phyloP scores from a whole-genome alignment of 1,140 invertebrate genomes.

The Druon quercuslanigerum region DNA sequence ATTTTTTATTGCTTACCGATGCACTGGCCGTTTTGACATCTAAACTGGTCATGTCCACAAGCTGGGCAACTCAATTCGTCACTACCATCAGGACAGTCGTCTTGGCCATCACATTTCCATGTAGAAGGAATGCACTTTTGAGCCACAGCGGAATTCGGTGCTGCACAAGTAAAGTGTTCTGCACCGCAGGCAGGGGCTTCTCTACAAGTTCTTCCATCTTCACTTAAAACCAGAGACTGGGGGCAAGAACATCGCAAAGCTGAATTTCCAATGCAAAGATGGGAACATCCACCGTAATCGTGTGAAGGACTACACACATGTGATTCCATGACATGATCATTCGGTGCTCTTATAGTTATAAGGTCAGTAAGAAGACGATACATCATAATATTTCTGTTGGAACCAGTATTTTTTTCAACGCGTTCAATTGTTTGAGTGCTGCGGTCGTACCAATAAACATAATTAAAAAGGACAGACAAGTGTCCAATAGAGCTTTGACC shows the following conservation, averaged over 20 bases:
- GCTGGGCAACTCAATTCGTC: slow-evolving; percentile 86
- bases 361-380: slow-evolving; percentile 80
- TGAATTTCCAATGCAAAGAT: slow-evolving; percentile 81
- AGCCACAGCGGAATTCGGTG: slow-evolving; percentile 66
- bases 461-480: slow-evolving; percentile 81
- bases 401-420: slow-evolving; percentile 79
- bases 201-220: slow-evolving; percentile 83
- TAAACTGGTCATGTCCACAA: slow-evolving; percentile 82
- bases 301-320: slow-evolving; percentile 71
- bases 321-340: slow-evolving; percentile 65
- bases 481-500: slow-evolving; percentile 74
- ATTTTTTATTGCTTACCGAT: slow-evolving; percentile 77
- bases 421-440: slow-evolving; percentile 80
- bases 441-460: slow-evolving; percentile 89
- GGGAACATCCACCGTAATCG: slow-evolving; percentile 79
- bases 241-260: slow-evolving; percentile 85
- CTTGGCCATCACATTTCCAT: slow-evolving; percentile 90
- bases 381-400: slow-evolving; percentile 72
- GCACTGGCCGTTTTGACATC: slow-evolving; percentile 85
- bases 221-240: slow-evolving; percentile 82
- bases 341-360: slow-evolving; percentile 72
- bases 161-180: slow-evolving; percentile 86
- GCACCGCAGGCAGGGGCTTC: slow-evolving; percentile 84
- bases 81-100: slow-evolving; percentile 89
- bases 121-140: slow-evolving; percentile 87